Evolutionary conservation across 2,797 vertebrate genomes (phyloP).

Genomic region (Petrocephalus sullivani): DNA sequence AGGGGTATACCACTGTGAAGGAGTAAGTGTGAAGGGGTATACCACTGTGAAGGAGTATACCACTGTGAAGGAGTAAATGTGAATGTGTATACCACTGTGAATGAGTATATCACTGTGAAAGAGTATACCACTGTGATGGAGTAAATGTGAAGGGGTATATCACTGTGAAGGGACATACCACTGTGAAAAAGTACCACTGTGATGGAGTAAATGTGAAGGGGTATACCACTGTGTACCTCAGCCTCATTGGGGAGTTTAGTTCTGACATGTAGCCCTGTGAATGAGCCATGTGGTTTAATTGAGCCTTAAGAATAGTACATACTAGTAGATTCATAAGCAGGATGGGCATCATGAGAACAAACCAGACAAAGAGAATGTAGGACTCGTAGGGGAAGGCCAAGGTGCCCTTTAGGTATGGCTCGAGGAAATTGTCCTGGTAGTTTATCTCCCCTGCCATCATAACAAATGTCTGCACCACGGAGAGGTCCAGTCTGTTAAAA

Average conservation of each 20-base stretch:
- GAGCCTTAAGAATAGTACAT: conserved; percentile 38
- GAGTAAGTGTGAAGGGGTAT: not conserved
- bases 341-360: conserved; percentile 74
- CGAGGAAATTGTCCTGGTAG: conserved; percentile 72
- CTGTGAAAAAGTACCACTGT: not conserved
- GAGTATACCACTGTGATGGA: too few relatives aligned
- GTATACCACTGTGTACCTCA: not conserved
- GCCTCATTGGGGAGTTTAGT: not conserved
- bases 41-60: too few relatives aligned
- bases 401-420: conserved; percentile 52
- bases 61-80: not conserved
- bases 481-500: conserved; percentile 61
- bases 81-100: too few relatives aligned
- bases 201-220: too few relatives aligned
- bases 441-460: conserved; percentile 83
- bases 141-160: too few relatives aligned
- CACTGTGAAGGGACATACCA: not conserved
- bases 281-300: not conserved
- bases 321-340: conserved; percentile 82
- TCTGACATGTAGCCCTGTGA: not conserved
- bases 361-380: conserved; percentile 63
- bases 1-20: too few relatives aligned
- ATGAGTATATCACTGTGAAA: too few relatives aligned
- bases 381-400: conserved; percentile 67
- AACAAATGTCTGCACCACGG: conserved; percentile 74